A percentile compares a stretch with the other conserved stretches of the same genome.
These are phyloP conservation scores for Drosophila ercepeae DNA, from an alignment of 1,140 invertebrate genomes.

Conservation along the genomic window DNA sequence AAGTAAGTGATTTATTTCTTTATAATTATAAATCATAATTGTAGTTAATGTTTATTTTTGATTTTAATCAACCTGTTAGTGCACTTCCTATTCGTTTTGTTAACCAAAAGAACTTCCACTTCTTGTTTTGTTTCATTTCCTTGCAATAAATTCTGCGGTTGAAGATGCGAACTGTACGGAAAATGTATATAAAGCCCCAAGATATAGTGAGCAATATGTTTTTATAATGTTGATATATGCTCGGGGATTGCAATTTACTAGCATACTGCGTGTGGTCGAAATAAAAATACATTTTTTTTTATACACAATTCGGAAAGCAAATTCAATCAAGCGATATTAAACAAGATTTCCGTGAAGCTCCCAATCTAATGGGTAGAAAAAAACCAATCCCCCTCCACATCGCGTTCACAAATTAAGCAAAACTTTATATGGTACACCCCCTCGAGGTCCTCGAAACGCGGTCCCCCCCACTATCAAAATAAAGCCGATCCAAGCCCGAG, in stretches of 20 bases:
- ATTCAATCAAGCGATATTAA: slow-evolving; percentile 78
- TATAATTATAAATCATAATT: no score
- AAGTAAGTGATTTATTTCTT: background rate
- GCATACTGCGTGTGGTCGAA: background rate
- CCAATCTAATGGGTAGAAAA: slow-evolving; percentile 55
- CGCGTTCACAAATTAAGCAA: slow-evolving; percentile 52
- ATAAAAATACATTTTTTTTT: background rate
- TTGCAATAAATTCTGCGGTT: slow-evolving; percentile 67
- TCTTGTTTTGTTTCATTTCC: slow-evolving; percentile 67
- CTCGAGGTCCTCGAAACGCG: slow-evolving; percentile 9
- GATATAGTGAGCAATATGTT: slow-evolving; percentile 31
- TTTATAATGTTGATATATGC: slow-evolving; percentile 62
- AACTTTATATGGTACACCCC: slow-evolving; percentile 24
- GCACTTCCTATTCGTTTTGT: background rate
- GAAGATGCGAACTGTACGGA: slow-evolving; percentile 6
- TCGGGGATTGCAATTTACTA: slow-evolving; percentile 36
- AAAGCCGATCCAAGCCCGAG: slow-evolving; percentile 11
- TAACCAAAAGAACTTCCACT: background rate
- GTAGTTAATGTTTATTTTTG: background rate
- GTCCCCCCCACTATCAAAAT: slow-evolving; percentile 18
- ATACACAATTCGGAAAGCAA: slow-evolving; percentile 29
- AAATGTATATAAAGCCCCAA: background rate
- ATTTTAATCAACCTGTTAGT: no score
- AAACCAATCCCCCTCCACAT: background rate
- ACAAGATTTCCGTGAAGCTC: slow-evolving; percentile 71